Evolutionary conservation across 2,113 vertebrate species (phyloP).

Genomic region (Melierax canorus): DNA sequence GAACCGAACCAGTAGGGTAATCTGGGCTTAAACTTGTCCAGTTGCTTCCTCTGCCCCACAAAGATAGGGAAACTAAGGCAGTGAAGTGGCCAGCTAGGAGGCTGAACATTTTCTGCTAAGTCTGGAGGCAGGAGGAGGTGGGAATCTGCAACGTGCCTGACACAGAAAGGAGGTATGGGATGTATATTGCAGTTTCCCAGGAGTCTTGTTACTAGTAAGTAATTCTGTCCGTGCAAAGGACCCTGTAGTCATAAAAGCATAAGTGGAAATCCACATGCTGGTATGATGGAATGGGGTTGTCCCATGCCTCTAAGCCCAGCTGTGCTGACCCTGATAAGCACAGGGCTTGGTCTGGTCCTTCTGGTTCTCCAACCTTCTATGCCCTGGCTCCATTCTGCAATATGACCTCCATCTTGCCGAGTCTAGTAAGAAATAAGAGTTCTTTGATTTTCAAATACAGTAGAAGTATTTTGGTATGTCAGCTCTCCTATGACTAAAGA

Average conservation of each 20-base stretch:
- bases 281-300: neutral
- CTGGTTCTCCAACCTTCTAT: neutral
- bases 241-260: neutral
- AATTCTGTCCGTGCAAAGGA: neutral
- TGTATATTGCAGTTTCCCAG: neutral
- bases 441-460: neutral
- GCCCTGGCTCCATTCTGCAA: neutral
- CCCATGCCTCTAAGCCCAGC: neutral
- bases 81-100: neutral
- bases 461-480: neutral
- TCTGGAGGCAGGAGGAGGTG: neutral
- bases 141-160: neutral
- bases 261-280: neutral
- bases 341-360: neutral
- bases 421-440: neutral
- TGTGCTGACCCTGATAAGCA: neutral
- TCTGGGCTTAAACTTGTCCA: neutral
- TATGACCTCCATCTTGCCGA: neutral
- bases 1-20: neutral
- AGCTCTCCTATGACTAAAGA: neutral
- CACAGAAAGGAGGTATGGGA: too few species aligned
- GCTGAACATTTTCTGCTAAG: neutral
- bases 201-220: neutral
- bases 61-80: neutral
- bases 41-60: neutral